A percentile compares a stretch with the other conserved stretches of the same genome.
Conservation (phyloP, 1,140 invertebrate species). For the Halesus radiatus region DNA sequence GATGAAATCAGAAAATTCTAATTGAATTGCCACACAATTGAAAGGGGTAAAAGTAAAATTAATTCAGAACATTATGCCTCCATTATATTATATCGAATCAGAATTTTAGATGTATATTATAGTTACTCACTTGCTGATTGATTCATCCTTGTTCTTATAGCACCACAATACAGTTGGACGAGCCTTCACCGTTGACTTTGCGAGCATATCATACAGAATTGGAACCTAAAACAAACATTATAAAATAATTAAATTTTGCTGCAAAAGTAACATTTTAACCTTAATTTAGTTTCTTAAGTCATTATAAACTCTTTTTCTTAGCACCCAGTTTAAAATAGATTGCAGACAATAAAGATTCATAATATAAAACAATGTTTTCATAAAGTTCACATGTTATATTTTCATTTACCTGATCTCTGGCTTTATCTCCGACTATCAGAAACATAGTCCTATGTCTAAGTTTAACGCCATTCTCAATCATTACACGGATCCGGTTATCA, state of each 20-base stretch:
- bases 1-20: too few relatives aligned
- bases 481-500: constrained; percentile 93
- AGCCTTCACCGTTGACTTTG: constrained; percentile 93
- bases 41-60: too few relatives aligned
- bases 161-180: constrained; percentile 91
- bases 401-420: constrained; percentile 88
- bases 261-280: too few relatives aligned
- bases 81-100: too few relatives aligned
- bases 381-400: neutral
- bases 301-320: too few relatives aligned
- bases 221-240: constrained; percentile 61
- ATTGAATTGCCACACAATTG: too few relatives aligned
- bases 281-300: too few relatives aligned
- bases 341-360: neutral
- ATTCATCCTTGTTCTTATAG: constrained; percentile 94
- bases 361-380: too few relatives aligned
- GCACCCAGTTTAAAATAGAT: neutral
- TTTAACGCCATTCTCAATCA: constrained; percentile 97
- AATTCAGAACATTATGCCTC: too few relatives aligned
- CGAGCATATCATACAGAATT: constrained; percentile 69
- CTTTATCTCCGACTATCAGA: constrained; percentile 96
- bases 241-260: too few relatives aligned
- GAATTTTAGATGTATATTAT: too few relatives aligned
- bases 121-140: constrained; percentile 82
- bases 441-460: constrained; percentile 93